Evolutionary conservation across 2,113 vertebrate species (phyloP).

Genomic region (Chrysemys picta): DNA sequence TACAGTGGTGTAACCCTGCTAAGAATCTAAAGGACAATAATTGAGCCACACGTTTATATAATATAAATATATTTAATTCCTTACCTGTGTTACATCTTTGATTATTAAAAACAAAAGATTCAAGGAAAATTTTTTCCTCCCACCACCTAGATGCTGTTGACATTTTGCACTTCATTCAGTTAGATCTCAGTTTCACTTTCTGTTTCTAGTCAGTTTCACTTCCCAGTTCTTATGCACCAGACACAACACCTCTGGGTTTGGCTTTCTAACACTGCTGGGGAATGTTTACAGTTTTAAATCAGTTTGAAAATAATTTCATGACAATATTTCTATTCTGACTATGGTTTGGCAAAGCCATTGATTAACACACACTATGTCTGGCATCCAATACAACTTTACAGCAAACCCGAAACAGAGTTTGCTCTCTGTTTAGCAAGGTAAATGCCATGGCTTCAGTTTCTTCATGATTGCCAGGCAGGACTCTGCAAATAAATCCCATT

Average conservation of each 20-base stretch:
- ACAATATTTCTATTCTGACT: neutral
- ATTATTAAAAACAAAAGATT: neutral
- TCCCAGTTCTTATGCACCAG: neutral
- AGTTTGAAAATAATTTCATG: neutral
- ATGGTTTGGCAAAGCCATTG: neutral
- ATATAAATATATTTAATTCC: neutral
- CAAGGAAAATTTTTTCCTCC: neutral
- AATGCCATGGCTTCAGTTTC: neutral
- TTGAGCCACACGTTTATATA: neutral
- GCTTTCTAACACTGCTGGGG: neutral
- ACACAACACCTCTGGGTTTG: neutral
- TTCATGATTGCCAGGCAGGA: neutral
- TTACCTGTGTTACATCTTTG: neutral
- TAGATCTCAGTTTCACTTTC: neutral
- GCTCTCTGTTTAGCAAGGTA: neutral
- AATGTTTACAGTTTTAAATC: neutral
- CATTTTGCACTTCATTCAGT: rapidly evolving
- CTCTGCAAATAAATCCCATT: neutral
- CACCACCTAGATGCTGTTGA: neutral
- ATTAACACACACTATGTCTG: neutral
- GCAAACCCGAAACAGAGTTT: neutral
- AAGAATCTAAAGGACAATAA: neutral
- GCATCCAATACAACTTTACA: neutral
- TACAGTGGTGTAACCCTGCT: neutral
- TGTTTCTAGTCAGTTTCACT: neutral